phyloP scores from a whole-genome alignment of 2,888 invertebrate genomes.

The Physocephala rufipes region DNA sequence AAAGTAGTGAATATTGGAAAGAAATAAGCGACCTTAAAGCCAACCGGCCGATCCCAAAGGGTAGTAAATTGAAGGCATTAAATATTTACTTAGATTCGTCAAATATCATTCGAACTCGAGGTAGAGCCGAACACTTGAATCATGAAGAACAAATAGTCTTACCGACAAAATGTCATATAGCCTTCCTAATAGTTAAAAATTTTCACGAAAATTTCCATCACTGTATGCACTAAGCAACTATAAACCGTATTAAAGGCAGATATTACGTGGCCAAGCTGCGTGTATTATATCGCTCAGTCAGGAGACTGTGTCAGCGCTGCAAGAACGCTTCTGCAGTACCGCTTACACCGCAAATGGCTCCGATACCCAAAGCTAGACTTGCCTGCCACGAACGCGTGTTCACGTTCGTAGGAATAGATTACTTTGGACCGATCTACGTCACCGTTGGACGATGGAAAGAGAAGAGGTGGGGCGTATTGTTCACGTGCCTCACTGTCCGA shows the following conservation, averaged over 20 bases:
- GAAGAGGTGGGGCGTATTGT: constrained; percentile 46
- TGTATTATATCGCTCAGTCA: neutral
- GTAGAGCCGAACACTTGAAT: neutral
- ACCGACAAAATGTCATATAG: neutral
- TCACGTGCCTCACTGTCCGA: constrained; percentile 44
- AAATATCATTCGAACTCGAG: neutral
- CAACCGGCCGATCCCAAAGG: neutral
- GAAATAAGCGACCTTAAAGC: neutral
- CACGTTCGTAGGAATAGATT: constrained; percentile 44
- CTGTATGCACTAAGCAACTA: no score
- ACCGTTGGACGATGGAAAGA: constrained; percentile 40
- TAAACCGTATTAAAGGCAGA: no score
- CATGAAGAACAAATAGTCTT: neutral
- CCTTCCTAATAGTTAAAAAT: neutral
- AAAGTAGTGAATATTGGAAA: neutral
- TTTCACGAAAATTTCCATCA: neutral
- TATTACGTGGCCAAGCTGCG: neutral
- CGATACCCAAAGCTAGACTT: no score
- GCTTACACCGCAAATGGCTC: neutral
- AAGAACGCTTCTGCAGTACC: neutral
- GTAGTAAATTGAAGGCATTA: neutral
- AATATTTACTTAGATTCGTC: neutral
- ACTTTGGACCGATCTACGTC: constrained; percentile 44
- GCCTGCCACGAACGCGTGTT: no score
- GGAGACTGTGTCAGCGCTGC: neutral